Evolutionary conservation across 1,140 invertebrate genomes (phyloP), one percentile per base, ranked within the genome.

Genomic region (Cydia pomonella): DNA sequence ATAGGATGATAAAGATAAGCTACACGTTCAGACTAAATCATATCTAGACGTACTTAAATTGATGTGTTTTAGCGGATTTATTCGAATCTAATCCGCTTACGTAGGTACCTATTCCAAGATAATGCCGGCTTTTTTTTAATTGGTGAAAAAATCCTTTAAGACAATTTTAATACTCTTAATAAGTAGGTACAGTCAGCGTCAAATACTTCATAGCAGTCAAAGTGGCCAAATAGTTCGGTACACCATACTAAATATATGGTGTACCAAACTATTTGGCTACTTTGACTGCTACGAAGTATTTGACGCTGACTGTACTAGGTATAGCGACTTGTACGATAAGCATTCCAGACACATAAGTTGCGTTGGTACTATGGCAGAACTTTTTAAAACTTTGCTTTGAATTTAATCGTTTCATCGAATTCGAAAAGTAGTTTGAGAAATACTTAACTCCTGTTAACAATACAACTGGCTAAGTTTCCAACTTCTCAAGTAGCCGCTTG

Each of bases 31-130:
- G n/a, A 33, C 64, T 38, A 69, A 38, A 69, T 69, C 29, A 69
- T 69, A 69, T 69, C 64, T 69, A 1, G 64, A 41, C 64, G 10
- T 33, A 69, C 29, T 10, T 69, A 59, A 38, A 38, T 69, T 69
- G n/a, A 69, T 69, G n/a, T 13, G 64, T 69, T 69, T 27, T 18
- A 33, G n/a, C 29, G 64, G 64, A 69, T 69, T 69, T 66, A 29
- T 66, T 66, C 5, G 0, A 18, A 9, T 38, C 9, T 69, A 38
- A 69, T 69, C 64, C 64, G 41, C 64, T 69, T 69, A 69, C 41
- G 27, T 69, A 69, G 33, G 64, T n/a, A n/a, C 3, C n/a, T 53
- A 53, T 53, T 18, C 10, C 2, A 18, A 53, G 16, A 53, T 53
- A 53, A 44, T 44, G 13, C 10, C 12, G 41, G 41, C n/a, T 44